Evolutionary conservation across 2,113 vertebrate genomes (phyloP).

Genomic region (Heterotis niloticus): DNA sequence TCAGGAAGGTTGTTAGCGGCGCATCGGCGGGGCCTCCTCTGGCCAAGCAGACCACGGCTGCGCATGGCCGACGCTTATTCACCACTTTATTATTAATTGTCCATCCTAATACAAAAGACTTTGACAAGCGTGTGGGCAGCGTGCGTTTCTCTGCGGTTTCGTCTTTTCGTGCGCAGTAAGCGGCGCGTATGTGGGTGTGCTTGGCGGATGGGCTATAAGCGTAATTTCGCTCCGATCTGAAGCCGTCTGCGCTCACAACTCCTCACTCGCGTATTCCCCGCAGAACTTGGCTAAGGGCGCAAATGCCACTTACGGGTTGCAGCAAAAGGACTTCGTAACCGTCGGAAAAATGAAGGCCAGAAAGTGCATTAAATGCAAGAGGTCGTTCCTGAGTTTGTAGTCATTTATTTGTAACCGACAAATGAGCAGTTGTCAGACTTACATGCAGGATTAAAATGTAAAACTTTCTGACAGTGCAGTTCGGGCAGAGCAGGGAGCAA

Average conservation of each 20-base stretch:
- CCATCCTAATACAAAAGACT: neutral
- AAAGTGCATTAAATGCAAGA: neutral
- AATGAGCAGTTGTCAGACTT: constrained; percentile 3
- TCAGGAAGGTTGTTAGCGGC: too few relatives aligned
- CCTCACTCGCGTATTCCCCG: neutral
- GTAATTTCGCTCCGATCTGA: neutral
- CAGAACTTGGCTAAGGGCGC: too few relatives aligned
- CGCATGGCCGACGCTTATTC: too few relatives aligned
- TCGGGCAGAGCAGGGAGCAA: too few relatives aligned
- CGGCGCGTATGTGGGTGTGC: constrained; percentile 5
- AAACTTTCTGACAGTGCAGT: too few relatives aligned
- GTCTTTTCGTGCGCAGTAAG: constrained; percentile 16
- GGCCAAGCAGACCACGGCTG: too few relatives aligned
- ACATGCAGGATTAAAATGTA: neutral
- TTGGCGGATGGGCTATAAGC: neutral
- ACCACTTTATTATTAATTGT: neutral
- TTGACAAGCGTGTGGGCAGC: neutral
- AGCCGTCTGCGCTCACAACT: neutral
- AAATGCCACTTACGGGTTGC: too few relatives aligned
- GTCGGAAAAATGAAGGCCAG: too few relatives aligned
- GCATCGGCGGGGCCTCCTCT: too few relatives aligned
- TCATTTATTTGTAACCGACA: neutral
- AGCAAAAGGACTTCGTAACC: too few relatives aligned
- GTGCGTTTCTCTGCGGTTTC: constrained; percentile 15
- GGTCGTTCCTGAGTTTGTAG: constrained; percentile 7